A percentile compares a stretch with the other conserved stretches of the same genome.
Conservation (phyloP, 1,140 invertebrate genomes). For the Geopemphigus sp. region DNA sequence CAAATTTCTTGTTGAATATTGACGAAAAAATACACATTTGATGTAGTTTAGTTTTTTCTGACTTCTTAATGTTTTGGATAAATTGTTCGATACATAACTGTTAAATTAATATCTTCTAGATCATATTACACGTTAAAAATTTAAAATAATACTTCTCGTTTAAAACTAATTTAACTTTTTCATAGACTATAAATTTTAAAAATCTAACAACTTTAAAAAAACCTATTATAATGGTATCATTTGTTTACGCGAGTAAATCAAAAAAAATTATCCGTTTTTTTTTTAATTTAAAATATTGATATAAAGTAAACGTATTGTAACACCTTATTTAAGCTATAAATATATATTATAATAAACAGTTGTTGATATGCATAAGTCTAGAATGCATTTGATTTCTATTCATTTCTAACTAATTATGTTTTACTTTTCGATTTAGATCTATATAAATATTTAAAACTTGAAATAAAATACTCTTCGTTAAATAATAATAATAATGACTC, state of each 20-base stretch:
- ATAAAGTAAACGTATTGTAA: no score
- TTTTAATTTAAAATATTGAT: no score
- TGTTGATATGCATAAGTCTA: neutral
- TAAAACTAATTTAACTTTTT: no score
- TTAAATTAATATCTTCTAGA: no score
- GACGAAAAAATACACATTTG: conserved; percentile 3
- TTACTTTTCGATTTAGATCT: no score
- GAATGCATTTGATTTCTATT: neutral
- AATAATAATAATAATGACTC: no score
- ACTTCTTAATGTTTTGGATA: neutral
- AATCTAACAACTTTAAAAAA: neutral
- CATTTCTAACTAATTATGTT: no score
- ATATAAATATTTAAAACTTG: no score
- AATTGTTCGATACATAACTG: neutral
- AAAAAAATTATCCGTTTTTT: neutral
- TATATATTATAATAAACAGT: neutral
- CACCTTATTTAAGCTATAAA: neutral
- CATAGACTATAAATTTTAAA: no score
- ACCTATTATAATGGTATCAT: neutral
- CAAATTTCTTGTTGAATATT: conserved; percentile 27
- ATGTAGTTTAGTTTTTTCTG: conserved; percentile 7
- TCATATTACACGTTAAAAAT: neutral
- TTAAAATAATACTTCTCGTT: neutral
- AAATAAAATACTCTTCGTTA: no score
- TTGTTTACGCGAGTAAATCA: neutral